These are phyloP conservation scores for Nineta flava DNA, from an alignment of 2,888 invertebrate genomes.

Conservation along the genomic window DNA sequence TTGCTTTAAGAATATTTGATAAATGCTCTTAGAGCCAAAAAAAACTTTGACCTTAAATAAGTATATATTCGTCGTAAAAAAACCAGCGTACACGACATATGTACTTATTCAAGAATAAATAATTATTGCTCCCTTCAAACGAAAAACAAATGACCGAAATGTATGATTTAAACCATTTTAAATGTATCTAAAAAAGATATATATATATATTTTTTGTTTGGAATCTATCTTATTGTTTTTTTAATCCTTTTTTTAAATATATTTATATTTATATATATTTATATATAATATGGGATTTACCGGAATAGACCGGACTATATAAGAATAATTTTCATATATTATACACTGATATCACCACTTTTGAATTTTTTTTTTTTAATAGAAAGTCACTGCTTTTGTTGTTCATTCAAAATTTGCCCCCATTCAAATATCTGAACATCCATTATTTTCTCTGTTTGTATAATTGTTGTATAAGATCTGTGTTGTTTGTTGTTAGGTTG, in stretches of 20 bases:
- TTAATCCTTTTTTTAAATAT: background rate
- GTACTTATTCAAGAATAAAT: too few species aligned
- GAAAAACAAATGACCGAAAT: too few species aligned
- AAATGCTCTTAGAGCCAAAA: too few species aligned
- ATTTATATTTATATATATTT: background rate
- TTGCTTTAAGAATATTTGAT: too few species aligned
- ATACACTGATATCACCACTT: constrained; percentile 8
- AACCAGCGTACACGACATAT: too few species aligned
- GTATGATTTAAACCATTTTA: background rate
- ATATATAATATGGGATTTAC: background rate
- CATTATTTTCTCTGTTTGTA: too few species aligned
- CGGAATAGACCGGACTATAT: constrained; percentile 3
- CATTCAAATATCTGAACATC: too few species aligned
- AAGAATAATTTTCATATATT: constrained; percentile 4
- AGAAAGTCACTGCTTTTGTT: background rate
- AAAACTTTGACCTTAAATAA: too few species aligned
- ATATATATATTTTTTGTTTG: background rate
- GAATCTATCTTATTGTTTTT: background rate
- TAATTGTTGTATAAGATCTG: background rate
- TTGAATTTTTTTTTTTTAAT: background rate
- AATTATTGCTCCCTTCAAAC: too few species aligned
- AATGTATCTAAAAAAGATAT: background rate
- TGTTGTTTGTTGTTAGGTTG: background rate
- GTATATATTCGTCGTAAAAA: too few species aligned
- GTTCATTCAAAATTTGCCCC: background rate